Evolutionary conservation across 1,140 invertebrate genomes (phyloP), one percentile per base, ranked within the genome.

Genomic region (Aleiodes sp.): DNA sequence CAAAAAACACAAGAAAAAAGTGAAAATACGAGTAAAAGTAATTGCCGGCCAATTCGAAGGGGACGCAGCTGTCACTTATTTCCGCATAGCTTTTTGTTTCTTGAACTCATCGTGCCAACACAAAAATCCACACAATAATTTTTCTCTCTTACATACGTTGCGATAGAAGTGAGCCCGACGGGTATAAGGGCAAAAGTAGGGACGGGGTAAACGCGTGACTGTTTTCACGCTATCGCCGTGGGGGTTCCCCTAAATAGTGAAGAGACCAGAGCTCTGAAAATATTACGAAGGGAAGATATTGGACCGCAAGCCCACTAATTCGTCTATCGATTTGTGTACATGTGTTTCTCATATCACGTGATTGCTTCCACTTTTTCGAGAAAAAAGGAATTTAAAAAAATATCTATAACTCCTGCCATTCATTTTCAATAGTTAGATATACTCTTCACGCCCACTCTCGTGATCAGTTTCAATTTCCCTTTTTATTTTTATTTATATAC

Each of bases 41-140:
- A 83, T 84, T 82, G 80, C 46, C 56, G 59, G 60, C 21, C 35
- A 64, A 60, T 31, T 41, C 43, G 66, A 57, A 56, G 56, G 46
- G 66, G 72, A 59, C 71, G 70, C 76, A 82, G 80, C 76, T 82
- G 82, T 84, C 81, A 78, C 80, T 80, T 77, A 77, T 82, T 82
- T 80, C 76, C 76, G 77, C 67, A 72, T 76, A 71, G 72, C 72
- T 80, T 80, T 83, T 82, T 81, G 77, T 82, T 77, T 81, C 71
- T 68, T 59, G 28, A 61, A 74, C 60, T 24, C 46, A 62, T 64
- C 63, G 14, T 31, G 57, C 12, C 21, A 43, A 43, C 10, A 66
- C 26, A 29, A n/a, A 28, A 43, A 29, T 16, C 9, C 16, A 16
- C 12, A 61, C 37, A 43, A 10, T 37, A 10, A 46, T 28, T 3